Evolutionary conservation across 2,888 invertebrate species (phyloP).

Genomic region (Achlya flavicornis): DNA sequence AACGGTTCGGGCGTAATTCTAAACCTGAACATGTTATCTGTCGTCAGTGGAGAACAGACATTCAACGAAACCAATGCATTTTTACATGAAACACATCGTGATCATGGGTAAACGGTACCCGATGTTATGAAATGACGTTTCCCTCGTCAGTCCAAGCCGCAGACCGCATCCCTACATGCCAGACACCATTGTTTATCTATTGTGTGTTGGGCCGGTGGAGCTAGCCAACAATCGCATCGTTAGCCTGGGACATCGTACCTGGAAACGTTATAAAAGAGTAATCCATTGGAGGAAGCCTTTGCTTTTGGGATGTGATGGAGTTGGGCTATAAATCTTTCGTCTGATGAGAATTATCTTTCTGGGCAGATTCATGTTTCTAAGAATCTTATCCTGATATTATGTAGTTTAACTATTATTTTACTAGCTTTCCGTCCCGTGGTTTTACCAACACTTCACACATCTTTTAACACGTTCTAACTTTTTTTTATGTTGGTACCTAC

Average conservation of each 20-base stretch:
- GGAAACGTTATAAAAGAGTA: not conserved
- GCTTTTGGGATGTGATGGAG: not conserved
- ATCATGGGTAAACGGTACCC: too few species aligned
- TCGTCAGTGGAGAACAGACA: not conserved
- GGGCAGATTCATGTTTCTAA: too few species aligned
- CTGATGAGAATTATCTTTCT: too few species aligned
- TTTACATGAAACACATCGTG: not conserved
- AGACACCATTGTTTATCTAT: slow-evolving; percentile 12
- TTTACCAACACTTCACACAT: too few species aligned
- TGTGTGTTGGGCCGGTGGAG: not conserved
- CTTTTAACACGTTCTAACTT: too few species aligned
- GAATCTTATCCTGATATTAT: too few species aligned
- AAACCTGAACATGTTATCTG: too few species aligned
- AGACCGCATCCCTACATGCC: slow-evolving; percentile 10
- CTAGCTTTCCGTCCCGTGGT: too few species aligned
- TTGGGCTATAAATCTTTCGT: too few species aligned
- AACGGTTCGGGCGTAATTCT: too few species aligned
- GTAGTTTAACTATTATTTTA: too few species aligned
- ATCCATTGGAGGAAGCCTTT: not conserved
- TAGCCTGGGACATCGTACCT: not conserved
- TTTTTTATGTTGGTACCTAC: too few species aligned
- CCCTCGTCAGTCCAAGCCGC: slow-evolving; percentile 10
- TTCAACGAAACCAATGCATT: not conserved
- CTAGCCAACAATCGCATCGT: slow-evolving; percentile 8
- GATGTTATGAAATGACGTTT: slow-evolving; percentile 1